Percentiles rank a stretch among this genome's conserved stretches.
Evolutionary conservation across 2,113 vertebrate genomes (phyloP).

Genomic region (Notothenia rossii): DNA sequence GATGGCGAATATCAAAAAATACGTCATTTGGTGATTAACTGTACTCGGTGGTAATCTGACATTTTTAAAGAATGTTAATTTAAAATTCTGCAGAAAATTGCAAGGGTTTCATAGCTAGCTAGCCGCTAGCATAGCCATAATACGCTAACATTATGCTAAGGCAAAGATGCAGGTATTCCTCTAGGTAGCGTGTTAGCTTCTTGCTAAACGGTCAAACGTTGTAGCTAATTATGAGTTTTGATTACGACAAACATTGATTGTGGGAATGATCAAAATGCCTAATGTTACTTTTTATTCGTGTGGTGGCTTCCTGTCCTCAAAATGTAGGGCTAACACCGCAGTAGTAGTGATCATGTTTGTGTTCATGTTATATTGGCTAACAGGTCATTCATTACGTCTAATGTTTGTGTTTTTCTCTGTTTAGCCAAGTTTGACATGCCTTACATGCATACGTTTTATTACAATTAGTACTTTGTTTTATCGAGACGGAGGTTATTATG

Average conservation of each 20-base stretch:
- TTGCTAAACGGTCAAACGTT: not conserved
- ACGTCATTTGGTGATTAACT: not conserved
- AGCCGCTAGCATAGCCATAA: slow-evolving; percentile 67
- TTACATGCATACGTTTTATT: not conserved
- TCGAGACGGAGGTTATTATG: not conserved
- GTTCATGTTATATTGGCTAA: slow-evolving; percentile 49
- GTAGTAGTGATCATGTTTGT: slow-evolving; percentile 47
- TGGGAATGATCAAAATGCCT: not conserved
- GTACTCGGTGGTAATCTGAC: not conserved
- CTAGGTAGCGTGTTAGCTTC: slow-evolving; percentile 47
- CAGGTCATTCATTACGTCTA: slow-evolving; percentile 64
- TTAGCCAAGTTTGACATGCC: slow-evolving; percentile 1
- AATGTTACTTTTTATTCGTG: not conserved
- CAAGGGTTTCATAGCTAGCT: slow-evolving; percentile 52
- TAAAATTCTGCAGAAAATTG: slow-evolving; percentile 34
- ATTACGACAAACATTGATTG: not conserved
- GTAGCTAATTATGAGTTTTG: not conserved
- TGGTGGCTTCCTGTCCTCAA: not conserved
- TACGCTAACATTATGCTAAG: slow-evolving; percentile 46
- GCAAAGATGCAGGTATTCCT: slow-evolving; percentile 66
- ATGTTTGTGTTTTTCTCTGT: slow-evolving; percentile 52
- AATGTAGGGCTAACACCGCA: not conserved
- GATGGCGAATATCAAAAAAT: slow-evolving; percentile 11
- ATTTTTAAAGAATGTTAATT: slow-evolving; percentile 50
- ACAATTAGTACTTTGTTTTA: not conserved